Conservation (phyloP, 1,140 invertebrate genomes). For the Tetragonula clypearis region DNA sequence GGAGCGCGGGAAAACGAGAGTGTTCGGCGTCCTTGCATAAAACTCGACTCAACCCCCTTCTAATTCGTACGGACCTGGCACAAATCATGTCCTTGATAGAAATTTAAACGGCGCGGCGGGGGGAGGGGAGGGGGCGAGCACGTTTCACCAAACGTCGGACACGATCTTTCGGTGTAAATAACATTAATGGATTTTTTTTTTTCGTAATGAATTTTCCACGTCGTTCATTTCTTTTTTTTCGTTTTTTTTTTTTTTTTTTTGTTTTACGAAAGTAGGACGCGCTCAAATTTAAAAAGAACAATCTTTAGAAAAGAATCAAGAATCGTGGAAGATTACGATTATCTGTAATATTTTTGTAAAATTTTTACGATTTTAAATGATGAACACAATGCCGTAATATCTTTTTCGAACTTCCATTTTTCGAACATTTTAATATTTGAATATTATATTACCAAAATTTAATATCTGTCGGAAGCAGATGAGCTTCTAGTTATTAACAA, state of each 20-base stretch:
- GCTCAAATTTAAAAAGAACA: neutral
- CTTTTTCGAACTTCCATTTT: no score
- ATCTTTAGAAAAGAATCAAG: no score
- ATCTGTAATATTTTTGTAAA: no score
- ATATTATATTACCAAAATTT: neutral
- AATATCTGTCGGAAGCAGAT: no score
- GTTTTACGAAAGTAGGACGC: neutral
- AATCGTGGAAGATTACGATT: no score
- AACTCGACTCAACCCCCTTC: constrained; percentile 14
- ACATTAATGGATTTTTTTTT: neutral
- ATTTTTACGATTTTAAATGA: no score
- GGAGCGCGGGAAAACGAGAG: constrained; percentile 10
- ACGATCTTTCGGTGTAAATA: neutral
- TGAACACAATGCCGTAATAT: no score
- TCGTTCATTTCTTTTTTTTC: no score
- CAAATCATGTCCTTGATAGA: constrained; percentile 40
- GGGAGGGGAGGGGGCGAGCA: neutral
- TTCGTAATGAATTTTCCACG: neutral
- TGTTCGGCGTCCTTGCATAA: neutral
- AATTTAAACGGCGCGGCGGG: constrained; percentile 21
- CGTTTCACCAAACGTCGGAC: neutral
- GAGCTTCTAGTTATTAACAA: no score
- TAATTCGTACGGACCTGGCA: constrained; percentile 20
- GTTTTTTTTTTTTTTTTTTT: no score
- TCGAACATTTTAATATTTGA: no score